Conservation (phyloP, 2,888 invertebrate genomes). For the Trissolcus brochymenae region DNA sequence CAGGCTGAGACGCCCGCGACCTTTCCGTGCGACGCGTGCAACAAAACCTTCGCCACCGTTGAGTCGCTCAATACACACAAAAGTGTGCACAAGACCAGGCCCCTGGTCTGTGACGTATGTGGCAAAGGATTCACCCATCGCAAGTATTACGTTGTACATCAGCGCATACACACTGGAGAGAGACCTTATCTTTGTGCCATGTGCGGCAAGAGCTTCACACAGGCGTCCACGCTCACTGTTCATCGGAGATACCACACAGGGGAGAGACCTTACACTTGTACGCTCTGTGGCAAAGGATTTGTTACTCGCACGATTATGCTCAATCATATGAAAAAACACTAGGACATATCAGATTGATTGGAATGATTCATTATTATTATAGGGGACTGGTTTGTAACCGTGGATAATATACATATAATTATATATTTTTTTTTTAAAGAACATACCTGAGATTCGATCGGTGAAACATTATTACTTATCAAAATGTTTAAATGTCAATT, state of each 20-base stretch:
- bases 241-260: slow-evolving; percentile 75
- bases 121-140: slow-evolving; percentile 75
- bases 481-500: no score
- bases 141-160: slow-evolving; percentile 75
- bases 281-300: slow-evolving; percentile 74
- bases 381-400: no score
- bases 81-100: slow-evolving; percentile 70
- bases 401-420: no score
- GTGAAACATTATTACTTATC: no score
- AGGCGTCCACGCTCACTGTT: slow-evolving; percentile 73
- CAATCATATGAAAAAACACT: slow-evolving; percentile 76
- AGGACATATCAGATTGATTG: not conserved
- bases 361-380: no score
- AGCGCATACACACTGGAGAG: slow-evolving; percentile 76
- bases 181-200: slow-evolving; percentile 77
- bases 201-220: slow-evolving; percentile 75
- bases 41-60: slow-evolving; percentile 70
- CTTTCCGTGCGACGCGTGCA: slow-evolving; percentile 70
- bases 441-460: no score
- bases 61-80: slow-evolving; percentile 73
- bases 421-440: no score
- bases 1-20: slow-evolving; percentile 48
- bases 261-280: slow-evolving; percentile 75
- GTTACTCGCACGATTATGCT: slow-evolving; percentile 76
- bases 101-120: slow-evolving; percentile 75